Base-by-base conservation (phyloP, 2,797 vertebrate species). In the Otolemur crassicaudatus region DNA sequence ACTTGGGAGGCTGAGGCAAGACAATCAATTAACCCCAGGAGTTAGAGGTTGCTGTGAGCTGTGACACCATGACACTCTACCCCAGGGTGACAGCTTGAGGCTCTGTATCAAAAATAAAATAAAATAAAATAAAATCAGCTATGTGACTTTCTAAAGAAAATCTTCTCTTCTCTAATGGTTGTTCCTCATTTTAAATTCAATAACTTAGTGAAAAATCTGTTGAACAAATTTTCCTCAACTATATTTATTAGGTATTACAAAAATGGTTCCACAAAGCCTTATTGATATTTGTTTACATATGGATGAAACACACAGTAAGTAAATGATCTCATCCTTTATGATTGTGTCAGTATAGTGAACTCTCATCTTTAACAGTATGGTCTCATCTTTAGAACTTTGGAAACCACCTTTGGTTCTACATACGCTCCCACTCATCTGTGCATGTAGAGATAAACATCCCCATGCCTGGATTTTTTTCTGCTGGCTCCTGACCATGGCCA, bases 351-450 rank as follows among this genome's bases (percentile, higher is more conserved):
- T 10, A 23, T 5, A 19, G 34, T 11, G n/a, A 60, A 34, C 7
- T 40, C 58, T 63, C 9, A 9, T 43, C 3, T 40, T 65, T 60
- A 10, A 46, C 1, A 8, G 17, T 53, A 34, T 6, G 11, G 29
- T 65, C 14, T 67, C 34, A 7, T 34, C 22, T 27, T 34, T 11
- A 65, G 19, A 92, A 76, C 9, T 79, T 58, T 0, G 23, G 58
- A 46, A 4, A 73, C 2, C 43, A 29, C 49, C 23, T 27, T 29
- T 31, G 34, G 56, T 29, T 85, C 31, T 37, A 19, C 7, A 2
- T 37, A 9, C 4, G 0, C 12, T 20, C 12, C 16, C 1, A 4
- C 5, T 49, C 12, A 49, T 14, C 29, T 22, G 7, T 60, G 6
- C 27, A 61, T 2, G 4, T 27, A 25, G 65, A 94, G 56, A n/a